Conservation (phyloP, 2,113 vertebrate genomes). For the Reinhardtius hippoglossoides region DNA sequence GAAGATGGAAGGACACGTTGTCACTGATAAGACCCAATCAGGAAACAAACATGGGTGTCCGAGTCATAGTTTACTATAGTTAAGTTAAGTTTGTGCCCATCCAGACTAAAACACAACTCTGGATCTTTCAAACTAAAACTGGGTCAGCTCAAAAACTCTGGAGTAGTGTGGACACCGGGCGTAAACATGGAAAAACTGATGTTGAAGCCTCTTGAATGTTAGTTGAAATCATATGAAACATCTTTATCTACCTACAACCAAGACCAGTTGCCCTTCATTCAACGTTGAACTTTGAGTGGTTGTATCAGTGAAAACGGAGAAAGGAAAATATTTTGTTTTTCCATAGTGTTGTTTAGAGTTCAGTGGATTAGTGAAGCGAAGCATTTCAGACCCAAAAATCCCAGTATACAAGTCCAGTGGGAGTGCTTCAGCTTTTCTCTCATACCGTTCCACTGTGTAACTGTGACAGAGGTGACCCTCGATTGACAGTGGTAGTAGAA, state of each 20-base stretch:
- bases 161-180: no score
- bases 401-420: not conserved
- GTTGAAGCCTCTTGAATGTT: no score
- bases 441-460: not conserved
- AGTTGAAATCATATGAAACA: no score
- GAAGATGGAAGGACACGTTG: not conserved
- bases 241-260: not conserved
- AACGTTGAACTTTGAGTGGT: not conserved
- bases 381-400: not conserved
- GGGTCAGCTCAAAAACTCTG: not conserved
- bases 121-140: not conserved
- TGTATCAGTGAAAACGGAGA: not conserved
- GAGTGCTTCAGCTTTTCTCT: not conserved
- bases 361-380: not conserved
- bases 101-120: not conserved
- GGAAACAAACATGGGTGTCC: not conserved
- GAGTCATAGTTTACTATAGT: no score
- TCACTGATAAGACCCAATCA: not conserved
- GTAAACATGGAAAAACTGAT: no score
- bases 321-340: not conserved
- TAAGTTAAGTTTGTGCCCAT: no score
- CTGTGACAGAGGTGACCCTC: not conserved
- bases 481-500: not conserved
- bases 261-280: no score
- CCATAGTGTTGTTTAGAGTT: not conserved